Percentiles rank a stretch among this genome's conserved stretches.
These are phyloP conservation scores for Gymnogyps californianus DNA, from an alignment of 2,113 vertebrate genomes.

Conservation along the genomic window DNA sequence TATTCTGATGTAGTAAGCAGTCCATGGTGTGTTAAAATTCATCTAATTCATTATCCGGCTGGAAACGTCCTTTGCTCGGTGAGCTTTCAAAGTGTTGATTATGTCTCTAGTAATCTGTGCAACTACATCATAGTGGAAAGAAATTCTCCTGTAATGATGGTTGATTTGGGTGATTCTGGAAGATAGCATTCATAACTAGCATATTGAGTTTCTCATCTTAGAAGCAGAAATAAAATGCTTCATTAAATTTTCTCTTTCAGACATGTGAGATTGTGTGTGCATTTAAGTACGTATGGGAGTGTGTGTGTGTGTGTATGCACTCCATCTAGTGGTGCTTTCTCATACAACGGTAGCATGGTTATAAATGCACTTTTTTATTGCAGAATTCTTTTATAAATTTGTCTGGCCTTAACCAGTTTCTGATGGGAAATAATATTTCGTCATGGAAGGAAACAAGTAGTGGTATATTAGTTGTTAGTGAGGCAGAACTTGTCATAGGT, in stretches of 20 bases:
- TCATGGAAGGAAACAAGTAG: not conserved
- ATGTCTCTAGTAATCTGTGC: not conserved
- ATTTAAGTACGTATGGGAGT: fast-evolving
- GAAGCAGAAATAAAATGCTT: not conserved
- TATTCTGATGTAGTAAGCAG: not conserved
- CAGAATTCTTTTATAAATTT: not conserved
- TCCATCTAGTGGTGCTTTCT: not conserved
- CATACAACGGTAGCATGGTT: not conserved
- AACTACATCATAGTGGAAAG: not conserved
- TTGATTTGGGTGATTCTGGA: not conserved
- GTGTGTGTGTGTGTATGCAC: not conserved
- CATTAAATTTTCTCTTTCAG: not conserved
- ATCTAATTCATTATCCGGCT: not conserved
- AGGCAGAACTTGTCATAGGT: not conserved
- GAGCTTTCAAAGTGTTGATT: not conserved
- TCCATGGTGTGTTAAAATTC: not conserved
- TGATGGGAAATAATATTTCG: not conserved
- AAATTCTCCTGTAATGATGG: not conserved
- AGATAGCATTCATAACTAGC: not conserved
- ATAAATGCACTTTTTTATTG: not conserved
- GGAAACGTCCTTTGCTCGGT: not conserved
- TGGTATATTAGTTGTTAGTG: not conserved
- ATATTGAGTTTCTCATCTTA: not conserved
- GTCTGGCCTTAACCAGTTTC: not conserved
- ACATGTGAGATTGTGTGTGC: not conserved